Base-by-base conservation (phyloP, 2,797 vertebrate genomes). In the Helostoma temminkii region DNA sequence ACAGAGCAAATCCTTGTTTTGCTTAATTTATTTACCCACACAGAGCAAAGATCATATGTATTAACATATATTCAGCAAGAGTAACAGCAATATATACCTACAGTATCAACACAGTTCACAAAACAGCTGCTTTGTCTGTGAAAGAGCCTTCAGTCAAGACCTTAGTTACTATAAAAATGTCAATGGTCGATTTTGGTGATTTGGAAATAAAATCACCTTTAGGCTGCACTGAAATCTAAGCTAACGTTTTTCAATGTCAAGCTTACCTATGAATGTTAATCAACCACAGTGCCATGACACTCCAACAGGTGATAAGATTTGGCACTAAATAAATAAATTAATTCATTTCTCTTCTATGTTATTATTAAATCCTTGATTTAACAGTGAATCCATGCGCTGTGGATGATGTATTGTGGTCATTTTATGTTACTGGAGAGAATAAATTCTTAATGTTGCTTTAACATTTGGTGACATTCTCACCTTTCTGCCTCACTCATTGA, bases 291-390 rank as follows among this genome's bases (percentile, higher is more conserved):
- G 30, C 24, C 43, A 9, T 1, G 2, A 47, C 46, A 30, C 21
- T 50, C 24, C 1, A 37, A 16, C 41, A 26, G 39, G 19, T 36
- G 36, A 25, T 6, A 4, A 16, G 22, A 9, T 47, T 42, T 24
- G 22, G 41, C 55, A 48, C 32, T 18, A 34, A 58, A 53, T 37
- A 0, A 47, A 52, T 21, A n/a, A n/a, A n/a, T n/a, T n/a, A n/a
- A n/a, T n/a, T n/a, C n/a, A n/a, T n/a, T n/a, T n/a, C n/a, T n/a
- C n/a, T n/a, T n/a, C n/a, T n/a, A n/a, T n/a, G 49, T 45, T 59
- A 47, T 58, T 21, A 62, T 71, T 32, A 60, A 53, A 62, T 68
- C 7, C 36, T 11, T 14, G n/a, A 54, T 37, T 64, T 54, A 53
- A 58, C n/a, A 9, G 34, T 19, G 16, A 52, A 15, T 3, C 7